Percentiles rank a stretch among this genome's conserved stretches.
Evolutionary conservation across 2,113 vertebrate genomes (phyloP).

Genomic region (Syngnathus floridae): DNA sequence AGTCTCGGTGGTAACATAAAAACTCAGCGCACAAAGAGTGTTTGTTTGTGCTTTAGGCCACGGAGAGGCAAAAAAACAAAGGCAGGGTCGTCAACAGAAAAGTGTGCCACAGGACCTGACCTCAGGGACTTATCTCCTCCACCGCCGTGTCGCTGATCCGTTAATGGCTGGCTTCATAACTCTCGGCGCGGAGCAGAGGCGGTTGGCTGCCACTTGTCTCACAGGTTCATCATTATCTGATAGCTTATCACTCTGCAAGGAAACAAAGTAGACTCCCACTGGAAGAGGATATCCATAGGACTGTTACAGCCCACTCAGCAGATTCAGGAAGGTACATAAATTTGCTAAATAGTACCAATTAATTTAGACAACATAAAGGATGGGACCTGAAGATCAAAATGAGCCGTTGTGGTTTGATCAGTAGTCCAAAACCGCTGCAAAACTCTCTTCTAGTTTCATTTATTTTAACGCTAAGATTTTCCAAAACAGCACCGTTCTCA

Average conservation of each 20-base stretch:
- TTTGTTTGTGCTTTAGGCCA: slow-evolving; percentile 8
- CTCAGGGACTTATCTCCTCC: slow-evolving; percentile 52
- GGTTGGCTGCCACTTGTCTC: slow-evolving; percentile 57
- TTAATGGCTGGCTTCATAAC: slow-evolving; percentile 59
- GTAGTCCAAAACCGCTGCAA: no score
- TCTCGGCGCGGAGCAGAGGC: slow-evolving; percentile 43
- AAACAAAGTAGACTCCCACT: slow-evolving; percentile 55
- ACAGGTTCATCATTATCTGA: slow-evolving; percentile 70
- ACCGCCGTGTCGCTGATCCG: slow-evolving; percentile 43
- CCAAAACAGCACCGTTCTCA: no score
- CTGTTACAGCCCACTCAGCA: slow-evolving; percentile 31
- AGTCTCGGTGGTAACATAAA: slow-evolving; percentile 2
- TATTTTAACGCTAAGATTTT: no score
- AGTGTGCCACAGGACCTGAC: slow-evolving; percentile 36
- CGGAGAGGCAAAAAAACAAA: slow-evolving; percentile 13
- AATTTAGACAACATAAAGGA: neutral
- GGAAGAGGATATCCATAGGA: slow-evolving; percentile 34
- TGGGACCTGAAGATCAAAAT: neutral
- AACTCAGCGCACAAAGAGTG: slow-evolving; percentile 2
- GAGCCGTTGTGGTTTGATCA: neutral
- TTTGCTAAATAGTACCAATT: neutral
- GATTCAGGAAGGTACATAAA: slow-evolving; percentile 12
- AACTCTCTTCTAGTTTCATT: no score
- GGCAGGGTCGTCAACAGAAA: slow-evolving; percentile 1
- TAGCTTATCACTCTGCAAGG: slow-evolving; percentile 58